Evolutionary conservation across 2,888 invertebrate species (phyloP), one percentile per base, ranked within the genome.

Genomic region (Bombylius major): DNA sequence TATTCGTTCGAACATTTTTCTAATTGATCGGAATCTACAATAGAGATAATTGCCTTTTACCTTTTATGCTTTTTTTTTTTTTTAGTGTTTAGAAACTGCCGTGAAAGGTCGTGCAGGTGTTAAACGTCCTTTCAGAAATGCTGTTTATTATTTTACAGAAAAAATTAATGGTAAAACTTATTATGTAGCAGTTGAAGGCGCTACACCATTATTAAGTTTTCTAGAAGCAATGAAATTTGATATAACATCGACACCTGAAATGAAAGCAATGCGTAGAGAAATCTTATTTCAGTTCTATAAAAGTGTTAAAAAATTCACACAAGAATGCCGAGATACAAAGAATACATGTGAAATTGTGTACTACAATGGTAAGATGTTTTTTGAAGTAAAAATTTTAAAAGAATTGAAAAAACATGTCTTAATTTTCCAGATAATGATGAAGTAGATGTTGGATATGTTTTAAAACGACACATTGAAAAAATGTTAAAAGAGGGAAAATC

Each of bases 131-230:
- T 72, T 61, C 46, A 65, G 64, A 57, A 69, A 69, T 60, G 69
- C 62, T 33, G 70, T 72, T 0, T 72, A 72, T 55, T 63, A 65
- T 23, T 59, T 70, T 5, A 65, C 39, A 0, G 49, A 50, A n/a
- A 23, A 55, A 33, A 64, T 71, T 5, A 64, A 68, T 55, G 63
- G 62, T 0, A 60, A 39, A n/a, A 53, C 33, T 5, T 71, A 67
- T 54, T 72, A 70, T 53, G 61, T 71, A 31, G 64, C 65, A 0
- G 53, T 71, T 42, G 71, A 72, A 60, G 70, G 70, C 0, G 72
- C 72, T 4, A 71, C 72, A 1, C 72, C 72, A 0, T 58, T 72
- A 61, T n/a, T 70, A 36, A 66, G 68, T 11, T 72, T 66, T 55
- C 69, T 65, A 47, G 70, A 72, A 0, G 55, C 70, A 0, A 58